Percentiles rank a stretch among this genome's conserved stretches.
Evolutionary conservation across 2,888 invertebrate genomes (phyloP).

Genomic region (Trissonchulus latispiculum): DNA sequence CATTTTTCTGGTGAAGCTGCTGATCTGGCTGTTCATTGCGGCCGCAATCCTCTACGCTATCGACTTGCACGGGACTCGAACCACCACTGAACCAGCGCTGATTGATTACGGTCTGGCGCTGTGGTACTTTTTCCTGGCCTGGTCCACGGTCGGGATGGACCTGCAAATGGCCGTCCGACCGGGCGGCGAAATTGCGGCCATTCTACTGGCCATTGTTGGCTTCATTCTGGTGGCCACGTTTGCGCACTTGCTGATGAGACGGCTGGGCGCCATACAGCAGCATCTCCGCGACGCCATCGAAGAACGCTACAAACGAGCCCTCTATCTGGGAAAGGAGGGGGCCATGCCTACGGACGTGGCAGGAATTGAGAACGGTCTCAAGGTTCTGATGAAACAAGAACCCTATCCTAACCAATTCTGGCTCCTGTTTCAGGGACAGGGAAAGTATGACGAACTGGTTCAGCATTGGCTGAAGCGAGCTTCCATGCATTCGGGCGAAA

Average conservation of each 20-base stretch:
- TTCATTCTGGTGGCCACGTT: not conserved
- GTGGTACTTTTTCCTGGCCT: not conserved
- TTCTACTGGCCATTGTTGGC: not conserved
- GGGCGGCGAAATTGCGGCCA: not conserved
- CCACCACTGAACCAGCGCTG: not conserved
- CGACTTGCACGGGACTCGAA: not conserved
- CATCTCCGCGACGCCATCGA: not conserved
- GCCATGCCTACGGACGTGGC: not conserved
- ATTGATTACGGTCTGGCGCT: not conserved
- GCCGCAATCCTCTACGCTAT: not conserved
- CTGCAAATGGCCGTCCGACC: not conserved
- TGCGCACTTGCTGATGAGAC: not conserved
- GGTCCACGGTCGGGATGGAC: not conserved
- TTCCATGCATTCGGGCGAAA: not conserved
- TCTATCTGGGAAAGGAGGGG: not conserved
- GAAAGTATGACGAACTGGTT: not conserved
- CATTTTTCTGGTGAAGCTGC: not conserved
- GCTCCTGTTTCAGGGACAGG: not conserved
- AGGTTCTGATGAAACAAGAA: not conserved
- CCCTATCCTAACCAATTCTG: not conserved
- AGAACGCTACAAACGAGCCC: not conserved
- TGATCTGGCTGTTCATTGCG: not conserved
- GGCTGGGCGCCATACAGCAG: not conserved
- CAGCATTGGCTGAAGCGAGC: not conserved
- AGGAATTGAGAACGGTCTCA: not conserved